A percentile compares a stretch with the other conserved stretches of the same genome.
Conservation (phyloP, 2,113 vertebrate species). For the Mus musculus region DNA sequence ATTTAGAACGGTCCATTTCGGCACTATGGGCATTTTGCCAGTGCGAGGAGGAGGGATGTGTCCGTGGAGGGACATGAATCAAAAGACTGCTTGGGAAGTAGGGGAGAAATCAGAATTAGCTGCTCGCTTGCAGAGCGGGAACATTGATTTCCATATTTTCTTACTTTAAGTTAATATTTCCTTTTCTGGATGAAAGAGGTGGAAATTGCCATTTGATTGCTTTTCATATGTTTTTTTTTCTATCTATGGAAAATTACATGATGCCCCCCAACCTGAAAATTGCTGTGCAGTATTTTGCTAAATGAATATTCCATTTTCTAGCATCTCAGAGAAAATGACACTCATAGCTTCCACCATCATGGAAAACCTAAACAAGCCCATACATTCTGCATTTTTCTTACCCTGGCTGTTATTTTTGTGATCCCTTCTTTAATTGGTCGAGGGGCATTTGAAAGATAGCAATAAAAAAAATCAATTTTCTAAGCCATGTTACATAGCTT, state of each 20-base stretch:
- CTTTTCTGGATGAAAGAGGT: conserved; percentile 29
- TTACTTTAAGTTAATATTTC: conserved; percentile 51
- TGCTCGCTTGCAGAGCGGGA: not conserved
- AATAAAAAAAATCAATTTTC: conserved; percentile 53
- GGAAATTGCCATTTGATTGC: conserved; percentile 50
- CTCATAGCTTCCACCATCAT: conserved; percentile 6
- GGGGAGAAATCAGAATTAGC: conserved; percentile 31
- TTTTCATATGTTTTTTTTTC: conserved; percentile 32
- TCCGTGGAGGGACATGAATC: not conserved
- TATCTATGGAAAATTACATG: conserved; percentile 51
- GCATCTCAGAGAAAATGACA: not conserved
- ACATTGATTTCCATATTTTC: conserved; percentile 53
- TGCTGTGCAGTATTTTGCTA: conserved; percentile 40
- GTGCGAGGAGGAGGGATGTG: not conserved
- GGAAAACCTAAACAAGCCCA: not conserved
- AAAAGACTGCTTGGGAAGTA: not conserved
- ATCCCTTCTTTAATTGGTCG: conserved; percentile 48
- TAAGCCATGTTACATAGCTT: conserved; percentile 64
- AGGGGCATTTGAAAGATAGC: not conserved
- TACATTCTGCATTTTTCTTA: conserved; percentile 48
- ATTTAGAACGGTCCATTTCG: not conserved
- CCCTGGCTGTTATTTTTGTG: conserved; percentile 63
- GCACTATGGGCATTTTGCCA: not conserved
- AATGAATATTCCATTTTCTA: conserved; percentile 57
- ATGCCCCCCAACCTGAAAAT: conserved; percentile 62